Evolutionary conservation across 2,113 vertebrate species (phyloP), one percentile per base, ranked within the genome.

Genomic region (Platanista minor): DNA sequence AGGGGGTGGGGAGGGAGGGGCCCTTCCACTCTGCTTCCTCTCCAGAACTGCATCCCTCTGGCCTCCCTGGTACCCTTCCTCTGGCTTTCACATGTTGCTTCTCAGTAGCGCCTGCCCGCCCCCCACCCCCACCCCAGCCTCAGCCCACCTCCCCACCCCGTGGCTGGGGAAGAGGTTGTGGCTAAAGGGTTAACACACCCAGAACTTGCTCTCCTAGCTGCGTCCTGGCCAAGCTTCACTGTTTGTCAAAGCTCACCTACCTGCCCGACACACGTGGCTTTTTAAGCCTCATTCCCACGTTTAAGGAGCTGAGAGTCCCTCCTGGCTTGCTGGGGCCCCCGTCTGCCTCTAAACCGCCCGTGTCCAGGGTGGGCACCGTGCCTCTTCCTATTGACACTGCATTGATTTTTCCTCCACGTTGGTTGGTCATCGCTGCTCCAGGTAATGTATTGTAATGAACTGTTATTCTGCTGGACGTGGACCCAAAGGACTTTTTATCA

Each of bases 391-490:
- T 62, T 71, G 89, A 41, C 46, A 46, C 1, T 0, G 4, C 31
- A 81, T n/a, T 66, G 95, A 77, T 95, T 91, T 91, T 83, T 41
- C 59, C 31, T 89, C 33, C 41, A 14, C 0, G 0, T 20, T 7
- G 21, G 62, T 25, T 77, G 83, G 93, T 93, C 71, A 66, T 72
- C 29, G 20, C 31, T 54, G 39, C 62, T 90, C 39, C 11, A 36
- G n/a, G 62, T 83, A 87, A 93, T 93, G 69, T 77, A 36, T 84
- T 67, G 46, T 95, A 98, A 91, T 94, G 86, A 95, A 91, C 91
- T 66, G 52, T 80, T 71, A 36, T 84, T 96, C 78, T 94, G 88
- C 66, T 91, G 89, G 89, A 81, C 3, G 0, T 89, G 71, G 91
- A 88, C 93, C 90, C 91, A 95, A 54, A 97, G 59, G 89, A 87